Evolutionary conservation across 2,888 invertebrate genomes (phyloP), one percentile per base, ranked within the genome.

Genomic region (Nemurella pictetii): DNA sequence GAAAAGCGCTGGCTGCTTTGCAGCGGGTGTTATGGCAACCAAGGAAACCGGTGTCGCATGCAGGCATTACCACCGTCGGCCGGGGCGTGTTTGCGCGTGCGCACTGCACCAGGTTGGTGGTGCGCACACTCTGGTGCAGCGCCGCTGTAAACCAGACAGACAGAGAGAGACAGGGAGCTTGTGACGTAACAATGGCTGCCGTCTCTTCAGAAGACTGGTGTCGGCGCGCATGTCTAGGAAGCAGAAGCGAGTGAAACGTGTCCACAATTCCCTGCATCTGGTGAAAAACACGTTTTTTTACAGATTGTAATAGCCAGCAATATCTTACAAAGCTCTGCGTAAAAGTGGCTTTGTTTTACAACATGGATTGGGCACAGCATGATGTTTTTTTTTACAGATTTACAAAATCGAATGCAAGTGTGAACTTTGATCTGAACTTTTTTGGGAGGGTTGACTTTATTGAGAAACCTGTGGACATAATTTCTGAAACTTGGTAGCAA

Each of bases 1-100:
- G 78, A 30, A 78, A 28, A 30, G 78, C 30, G 28, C 29, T 30
- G 29, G 78, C 27, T 12, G 55, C 20, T 78, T 85, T 85, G 85
- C 84, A 86, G 83, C 84, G 86, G 85, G 86, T 84, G 81, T 80
- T 72, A n/a, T 55, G 9, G 86, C 86, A 86, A 86, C 86, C 82
- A 30, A 86, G 84, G 84, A 85, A 82, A 72, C 77, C 26, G 27
- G 82, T 82, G 85, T 55, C 80, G 84, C 86, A 86, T 86, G 86
- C 86, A 84, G 84, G 86, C 86, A 86, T 86, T n/a, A 86, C 86
- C 85, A 85, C 86, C 85, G 84, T 85, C 84, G n/a, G n/a, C n/a
- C n/a, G 85, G 85, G 85, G 83, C 83, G 86, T 85, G 83, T 74
- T 84, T 85, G 85, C 85, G 84, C 84, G 83, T 78, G 55, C 55